Evolutionary conservation across 2,888 invertebrate species (phyloP).

Genomic region (Troglohyphantes excavatus): DNA sequence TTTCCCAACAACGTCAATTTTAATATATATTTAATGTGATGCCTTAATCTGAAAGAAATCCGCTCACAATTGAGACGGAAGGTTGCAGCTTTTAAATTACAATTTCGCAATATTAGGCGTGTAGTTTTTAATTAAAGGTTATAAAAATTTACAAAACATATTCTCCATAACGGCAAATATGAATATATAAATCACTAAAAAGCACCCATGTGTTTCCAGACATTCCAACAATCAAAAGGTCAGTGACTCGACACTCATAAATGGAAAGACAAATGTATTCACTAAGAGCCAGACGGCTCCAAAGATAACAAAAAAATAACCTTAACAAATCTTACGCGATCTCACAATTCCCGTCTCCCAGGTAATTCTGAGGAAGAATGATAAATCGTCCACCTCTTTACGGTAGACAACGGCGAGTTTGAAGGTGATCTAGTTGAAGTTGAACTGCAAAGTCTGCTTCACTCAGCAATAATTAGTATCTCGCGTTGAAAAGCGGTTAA

Average conservation of each 20-base stretch:
- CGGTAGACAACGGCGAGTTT: conserved; percentile 27
- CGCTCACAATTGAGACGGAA: too few species aligned
- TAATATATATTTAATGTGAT: too few species aligned
- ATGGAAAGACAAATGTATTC: background rate
- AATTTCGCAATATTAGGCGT: too few species aligned
- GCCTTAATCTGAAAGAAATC: too few species aligned
- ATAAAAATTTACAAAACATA: too few species aligned
- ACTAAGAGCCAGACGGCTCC: background rate
- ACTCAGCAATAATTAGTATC: conserved; percentile 23
- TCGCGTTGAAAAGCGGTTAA: conserved; percentile 1
- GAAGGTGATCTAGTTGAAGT: conserved; percentile 14
- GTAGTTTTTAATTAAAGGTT: too few species aligned
- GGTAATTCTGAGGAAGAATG: conserved; percentile 5
- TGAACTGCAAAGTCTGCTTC: conserved; percentile 15
- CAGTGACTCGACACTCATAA: background rate
- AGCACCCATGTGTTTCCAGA: background rate
- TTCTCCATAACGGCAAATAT: too few species aligned
- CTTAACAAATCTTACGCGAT: background rate
- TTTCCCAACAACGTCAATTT: too few species aligned
- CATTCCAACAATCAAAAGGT: too few species aligned
- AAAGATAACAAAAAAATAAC: background rate
- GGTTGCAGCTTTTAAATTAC: too few species aligned
- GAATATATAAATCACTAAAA: background rate
- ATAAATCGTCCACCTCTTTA: conserved; percentile 22
- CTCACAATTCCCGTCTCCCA: background rate